Percentiles rank a stretch among this genome's conserved stretches.
Conservation (phyloP, 2,888 invertebrate species). For the Tiliacea aurago region DNA sequence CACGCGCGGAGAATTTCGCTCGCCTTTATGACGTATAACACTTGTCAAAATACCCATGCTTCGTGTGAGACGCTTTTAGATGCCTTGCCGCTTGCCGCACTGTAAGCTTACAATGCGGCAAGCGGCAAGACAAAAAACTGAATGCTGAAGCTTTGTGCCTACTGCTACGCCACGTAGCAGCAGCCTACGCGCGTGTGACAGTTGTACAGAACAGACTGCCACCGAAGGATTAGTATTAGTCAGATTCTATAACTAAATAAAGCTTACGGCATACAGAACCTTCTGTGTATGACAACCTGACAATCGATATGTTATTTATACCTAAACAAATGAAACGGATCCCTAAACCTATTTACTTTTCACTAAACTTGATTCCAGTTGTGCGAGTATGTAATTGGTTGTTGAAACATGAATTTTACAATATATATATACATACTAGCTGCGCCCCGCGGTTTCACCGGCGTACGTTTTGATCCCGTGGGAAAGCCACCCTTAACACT, state of each 20-base stretch:
- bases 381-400: background rate
- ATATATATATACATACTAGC: no score
- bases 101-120: background rate
- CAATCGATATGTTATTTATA: conserved; percentile 32
- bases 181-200: background rate
- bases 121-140: no score
- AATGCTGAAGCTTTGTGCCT: background rate
- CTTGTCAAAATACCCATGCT: background rate
- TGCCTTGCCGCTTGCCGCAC: no score
- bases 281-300: background rate
- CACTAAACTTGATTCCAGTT: conserved; percentile 25
- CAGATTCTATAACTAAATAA: conserved; percentile 4
- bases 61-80: background rate
- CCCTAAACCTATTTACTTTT: conserved; percentile 7
- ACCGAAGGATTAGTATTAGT: background rate
- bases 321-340: conserved; percentile 24
- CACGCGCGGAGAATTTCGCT: background rate
- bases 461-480: no score
- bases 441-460: no score
- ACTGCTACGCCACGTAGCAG: conserved; percentile 9
- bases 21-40: background rate
- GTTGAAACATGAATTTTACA: conserved; percentile 7
- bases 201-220: background rate
- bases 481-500: no score
- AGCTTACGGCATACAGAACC: conserved; percentile 3